phyloP scores from a whole-genome alignment of 2,888 invertebrate species.

The Ashinkailepas kermadecensis region DNA sequence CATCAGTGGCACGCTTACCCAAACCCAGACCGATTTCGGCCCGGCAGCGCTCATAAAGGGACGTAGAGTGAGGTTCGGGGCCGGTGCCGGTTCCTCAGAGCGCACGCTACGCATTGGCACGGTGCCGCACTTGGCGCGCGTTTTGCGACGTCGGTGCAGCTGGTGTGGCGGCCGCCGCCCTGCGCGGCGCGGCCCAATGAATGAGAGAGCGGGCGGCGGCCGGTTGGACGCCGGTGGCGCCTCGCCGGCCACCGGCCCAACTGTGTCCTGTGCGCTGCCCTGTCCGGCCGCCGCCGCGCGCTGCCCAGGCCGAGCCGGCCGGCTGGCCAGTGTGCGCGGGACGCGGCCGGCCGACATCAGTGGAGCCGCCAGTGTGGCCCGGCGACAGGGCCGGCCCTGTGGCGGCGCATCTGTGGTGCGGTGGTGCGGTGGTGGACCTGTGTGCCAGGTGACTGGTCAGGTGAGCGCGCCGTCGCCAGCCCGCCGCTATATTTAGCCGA shows the following conservation, averaged over 20 bases:
- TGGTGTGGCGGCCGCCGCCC: not conserved
- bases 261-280: not conserved
- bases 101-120: too few species aligned
- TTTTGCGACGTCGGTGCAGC: not conserved
- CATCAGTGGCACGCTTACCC: too few species aligned
- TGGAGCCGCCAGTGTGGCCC: not conserved
- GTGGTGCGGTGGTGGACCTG: not conserved
- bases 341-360: not conserved
- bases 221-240: not conserved
- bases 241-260: not conserved
- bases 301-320: not conserved
- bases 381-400: not conserved
- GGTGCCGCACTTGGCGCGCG: not conserved
- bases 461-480: not conserved
- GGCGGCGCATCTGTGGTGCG: not conserved
- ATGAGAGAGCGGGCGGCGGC: not conserved
- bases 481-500: too few species aligned
- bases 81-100: too few species aligned
- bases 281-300: not conserved
- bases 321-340: slow-evolving; percentile 2
- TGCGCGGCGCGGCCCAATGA: not conserved
- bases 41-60: too few species aligned
- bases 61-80: too few species aligned
- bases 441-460: not conserved
- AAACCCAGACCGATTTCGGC: too few species aligned